Evolutionary conservation across 2,888 invertebrate genomes (phyloP), one percentile per base, ranked within the genome.

Genomic region (Crossocerus cetratus): DNA sequence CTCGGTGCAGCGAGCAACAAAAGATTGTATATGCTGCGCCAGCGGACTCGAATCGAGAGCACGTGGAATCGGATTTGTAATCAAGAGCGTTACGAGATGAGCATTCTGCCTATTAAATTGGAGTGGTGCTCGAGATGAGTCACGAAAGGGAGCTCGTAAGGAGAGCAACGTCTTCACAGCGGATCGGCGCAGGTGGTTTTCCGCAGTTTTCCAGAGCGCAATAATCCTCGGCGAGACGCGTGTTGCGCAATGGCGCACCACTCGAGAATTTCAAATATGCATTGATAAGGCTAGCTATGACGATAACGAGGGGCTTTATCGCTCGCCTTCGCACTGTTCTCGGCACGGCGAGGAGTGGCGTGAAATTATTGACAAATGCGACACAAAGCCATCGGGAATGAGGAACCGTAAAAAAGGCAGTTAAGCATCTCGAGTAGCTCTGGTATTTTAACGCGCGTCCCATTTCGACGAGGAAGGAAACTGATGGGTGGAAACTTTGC

Each of bases 271-370:
- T 8, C 14, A 16, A 23, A 42, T n/a, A 13, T 8, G 3, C 8
- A 11, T 49, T 21, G 58, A 58, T 61, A 73, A 61, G n/a, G 18
- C 16, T 23, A 21, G 20, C 8, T 56, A 8, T 42, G 53, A 42
- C 44, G 53, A 32, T 32, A 32, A 32, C 32, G 32, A 32, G 3
- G 1, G 32, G 59, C 23, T 45, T 23, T 53, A 0, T 53, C 49
- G 32, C 55, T n/a, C n/a, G 32, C 45, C 44, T 62, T 18, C 18
- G 22, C 21, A 21, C 20, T 32, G 61, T 62, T 22, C 20, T 5
- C n/a, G 43, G 43, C 3, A 23, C 21, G 23, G 11, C 21, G 2
- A 21, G 59, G 21, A 13, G 44, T 23, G 55, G 44, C n/a, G 32
- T 53, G 42, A 11, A 8, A 32, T 32, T 32, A 11, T 8, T 32